These are phyloP conservation scores for Sycophila sp. DNA, from an alignment of 1,140 invertebrate genomes.

Conservation along the genomic window DNA sequence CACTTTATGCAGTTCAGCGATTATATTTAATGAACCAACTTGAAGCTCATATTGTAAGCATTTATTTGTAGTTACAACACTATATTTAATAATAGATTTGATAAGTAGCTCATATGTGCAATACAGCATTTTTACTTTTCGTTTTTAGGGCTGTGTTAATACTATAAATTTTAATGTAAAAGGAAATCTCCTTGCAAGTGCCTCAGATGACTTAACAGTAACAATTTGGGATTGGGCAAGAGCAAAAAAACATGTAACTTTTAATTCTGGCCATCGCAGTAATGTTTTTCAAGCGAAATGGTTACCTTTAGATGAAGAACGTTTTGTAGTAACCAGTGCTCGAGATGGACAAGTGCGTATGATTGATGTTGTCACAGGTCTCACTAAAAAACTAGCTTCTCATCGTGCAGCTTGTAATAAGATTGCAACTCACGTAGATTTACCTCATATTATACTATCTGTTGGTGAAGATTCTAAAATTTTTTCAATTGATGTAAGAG, in stretches of 20 bases:
- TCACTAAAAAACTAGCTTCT: constrained; percentile 72
- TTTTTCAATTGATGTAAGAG: constrained; percentile 83
- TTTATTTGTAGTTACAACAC: constrained; percentile 11
- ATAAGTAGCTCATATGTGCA: constrained; percentile 9
- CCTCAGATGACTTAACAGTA: constrained; percentile 89
- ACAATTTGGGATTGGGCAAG: constrained; percentile 91
- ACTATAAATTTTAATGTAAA: constrained; percentile 88
- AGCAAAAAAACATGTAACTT: constrained; percentile 72
- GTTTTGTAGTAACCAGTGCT: constrained; percentile 86
- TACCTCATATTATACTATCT: constrained; percentile 82
- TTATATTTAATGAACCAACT: constrained; percentile 83
- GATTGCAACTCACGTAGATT: constrained; percentile 77
- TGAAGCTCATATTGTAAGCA: constrained; percentile 73
- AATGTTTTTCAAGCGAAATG: constrained; percentile 89
- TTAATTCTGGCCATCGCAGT: constrained; percentile 81
- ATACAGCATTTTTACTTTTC: background rate
- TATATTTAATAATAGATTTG: constrained; percentile 11
- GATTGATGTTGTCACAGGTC: constrained; percentile 64
- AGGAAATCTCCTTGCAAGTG: constrained; percentile 83
- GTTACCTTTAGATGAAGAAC: constrained; percentile 76
- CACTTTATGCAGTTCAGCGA: constrained; percentile 83
- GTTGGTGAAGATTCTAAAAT: constrained; percentile 90
- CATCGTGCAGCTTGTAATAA: constrained; percentile 84
- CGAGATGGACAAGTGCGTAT: constrained; percentile 86
- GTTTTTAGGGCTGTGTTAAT: constrained; percentile 87